Percentiles rank a stretch among this genome's conserved stretches.
phyloP scores from a whole-genome alignment of 2,888 invertebrate species.

The Chromoteleia sp. region DNA sequence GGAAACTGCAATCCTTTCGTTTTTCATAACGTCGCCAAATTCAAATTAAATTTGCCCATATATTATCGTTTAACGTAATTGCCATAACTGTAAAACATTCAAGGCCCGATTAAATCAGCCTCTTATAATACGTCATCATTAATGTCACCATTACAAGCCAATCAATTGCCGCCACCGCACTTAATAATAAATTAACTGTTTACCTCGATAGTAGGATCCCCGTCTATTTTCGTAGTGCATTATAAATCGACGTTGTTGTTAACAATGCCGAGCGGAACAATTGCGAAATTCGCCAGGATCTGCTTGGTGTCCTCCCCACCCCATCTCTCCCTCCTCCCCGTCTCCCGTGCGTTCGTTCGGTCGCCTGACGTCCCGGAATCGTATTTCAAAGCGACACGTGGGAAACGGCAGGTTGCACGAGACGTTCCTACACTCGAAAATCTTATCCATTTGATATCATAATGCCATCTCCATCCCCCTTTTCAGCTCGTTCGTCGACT shows the following conservation, averaged over 20 bases:
- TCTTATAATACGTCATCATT: conserved; percentile 57
- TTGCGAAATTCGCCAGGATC: conserved; percentile 54
- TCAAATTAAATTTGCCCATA: neutral
- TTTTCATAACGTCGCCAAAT: neutral
- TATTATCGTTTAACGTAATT: conserved; percentile 25
- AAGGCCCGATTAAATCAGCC: conserved; percentile 50
- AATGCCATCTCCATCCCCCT: neutral
- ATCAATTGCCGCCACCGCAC: conserved; percentile 37
- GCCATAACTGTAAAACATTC: conserved; percentile 51
- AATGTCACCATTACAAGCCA: conserved; percentile 54
- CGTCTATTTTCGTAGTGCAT: conserved; percentile 46
- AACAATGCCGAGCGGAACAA: conserved; percentile 61
- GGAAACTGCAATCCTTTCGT: no score
- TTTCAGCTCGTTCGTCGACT: neutral
- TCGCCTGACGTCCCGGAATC: conserved; percentile 40
- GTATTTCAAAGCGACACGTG: conserved; percentile 63
- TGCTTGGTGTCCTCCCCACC: conserved; percentile 37
- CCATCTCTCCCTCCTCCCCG: conserved; percentile 18
- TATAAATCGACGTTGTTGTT: conserved; percentile 56
- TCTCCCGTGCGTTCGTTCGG: conserved; percentile 29
- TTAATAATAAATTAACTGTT: conserved; percentile 60
- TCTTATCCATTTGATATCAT: conserved; percentile 7
- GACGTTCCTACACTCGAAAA: conserved; percentile 20
- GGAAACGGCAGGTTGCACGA: conserved; percentile 45
- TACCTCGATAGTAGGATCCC: conserved; percentile 50